Conservation (phyloP, 2,888 invertebrate genomes). For the Xanthia icteritia region DNA sequence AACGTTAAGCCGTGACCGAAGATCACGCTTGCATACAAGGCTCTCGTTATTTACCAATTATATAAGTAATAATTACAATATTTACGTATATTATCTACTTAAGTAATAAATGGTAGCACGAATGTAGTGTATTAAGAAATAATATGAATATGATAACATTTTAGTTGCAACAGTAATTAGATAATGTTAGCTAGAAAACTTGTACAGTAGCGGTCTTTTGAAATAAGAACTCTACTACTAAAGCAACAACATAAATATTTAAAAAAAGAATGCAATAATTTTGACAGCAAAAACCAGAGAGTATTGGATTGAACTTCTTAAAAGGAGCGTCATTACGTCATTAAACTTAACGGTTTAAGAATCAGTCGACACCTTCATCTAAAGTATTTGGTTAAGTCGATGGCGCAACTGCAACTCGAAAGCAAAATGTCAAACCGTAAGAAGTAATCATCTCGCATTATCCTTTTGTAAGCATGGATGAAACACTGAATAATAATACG, state of each 20-base stretch:
- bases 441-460: conserved; percentile 12
- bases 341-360: conserved; percentile 10
- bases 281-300: neutral
- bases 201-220: neutral
- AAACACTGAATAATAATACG: neutral
- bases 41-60: conserved; percentile 44
- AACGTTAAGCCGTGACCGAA: conserved; percentile 64
- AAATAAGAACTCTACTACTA: neutral
- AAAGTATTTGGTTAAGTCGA: conserved; percentile 21
- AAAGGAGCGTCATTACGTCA: conserved; percentile 37
- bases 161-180: conserved; percentile 43
- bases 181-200: conserved; percentile 27
- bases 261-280: conserved; percentile 5
- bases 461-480: neutral
- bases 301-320: conserved; percentile 4
- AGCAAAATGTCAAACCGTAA: conserved; percentile 34
- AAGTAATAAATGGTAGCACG: conserved; percentile 50
- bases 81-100: conserved; percentile 48
- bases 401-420: conserved; percentile 25
- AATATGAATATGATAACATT: conserved; percentile 39
- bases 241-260: neutral
- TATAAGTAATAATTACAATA: conserved; percentile 59
- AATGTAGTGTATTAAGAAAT: conserved; percentile 41
- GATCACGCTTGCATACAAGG: conserved; percentile 57
- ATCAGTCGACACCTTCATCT: conserved; percentile 9